phyloP scores from a whole-genome alignment of 2,113 vertebrate genomes.

The Notothenia coriiceps region DNA sequence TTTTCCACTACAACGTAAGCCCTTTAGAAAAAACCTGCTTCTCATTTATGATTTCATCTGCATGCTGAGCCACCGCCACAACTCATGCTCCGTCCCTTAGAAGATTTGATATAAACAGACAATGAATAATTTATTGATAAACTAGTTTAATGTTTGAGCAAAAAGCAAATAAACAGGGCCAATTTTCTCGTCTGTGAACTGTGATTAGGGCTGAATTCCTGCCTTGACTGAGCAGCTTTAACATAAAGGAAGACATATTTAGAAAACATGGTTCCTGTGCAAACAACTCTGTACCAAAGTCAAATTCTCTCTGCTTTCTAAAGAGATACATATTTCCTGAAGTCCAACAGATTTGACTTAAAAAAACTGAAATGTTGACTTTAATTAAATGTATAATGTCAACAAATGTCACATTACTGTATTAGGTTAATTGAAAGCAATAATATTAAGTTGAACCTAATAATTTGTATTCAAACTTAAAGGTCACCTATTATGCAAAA shows the following conservation, averaged over 20 bases:
- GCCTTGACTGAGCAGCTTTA: conserved; percentile 18
- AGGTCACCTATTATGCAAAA: no score
- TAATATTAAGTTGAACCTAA: no score
- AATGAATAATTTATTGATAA: conserved; percentile 59
- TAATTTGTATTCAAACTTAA: no score
- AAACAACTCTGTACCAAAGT: background rate
- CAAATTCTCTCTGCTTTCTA: conserved; percentile 12
- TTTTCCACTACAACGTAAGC: conserved; percentile 19
- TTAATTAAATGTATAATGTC: no score
- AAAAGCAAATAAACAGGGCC: conserved; percentile 35
- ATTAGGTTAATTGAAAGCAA: no score
- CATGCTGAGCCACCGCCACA: background rate
- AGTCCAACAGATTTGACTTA: conserved; percentile 45
- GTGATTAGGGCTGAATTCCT: background rate
- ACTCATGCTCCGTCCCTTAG: background rate
- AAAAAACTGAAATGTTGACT: no score
- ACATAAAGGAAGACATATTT: background rate
- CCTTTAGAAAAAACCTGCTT: conserved; percentile 22
- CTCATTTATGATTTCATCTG: conserved; percentile 29
- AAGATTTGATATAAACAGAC: conserved; percentile 27
- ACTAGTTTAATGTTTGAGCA: conserved; percentile 39
- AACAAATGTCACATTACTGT: no score
- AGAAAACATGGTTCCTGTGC: background rate
- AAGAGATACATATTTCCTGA: conserved; percentile 35
- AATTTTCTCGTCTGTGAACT: conserved; percentile 20